Conservation (phyloP, 2,888 invertebrate genomes). For the Antheraea assamensis region DNA sequence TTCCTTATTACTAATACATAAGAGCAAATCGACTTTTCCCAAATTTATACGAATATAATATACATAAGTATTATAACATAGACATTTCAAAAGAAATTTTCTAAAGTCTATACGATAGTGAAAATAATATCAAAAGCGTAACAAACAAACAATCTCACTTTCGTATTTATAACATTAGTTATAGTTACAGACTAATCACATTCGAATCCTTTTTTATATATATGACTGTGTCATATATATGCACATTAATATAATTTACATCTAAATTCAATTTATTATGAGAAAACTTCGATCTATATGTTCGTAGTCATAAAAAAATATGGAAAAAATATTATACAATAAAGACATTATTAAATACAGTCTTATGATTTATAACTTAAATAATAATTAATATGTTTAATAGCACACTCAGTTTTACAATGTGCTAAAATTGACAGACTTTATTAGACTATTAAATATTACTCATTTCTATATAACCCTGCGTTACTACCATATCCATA, state of each 20-base stretch:
- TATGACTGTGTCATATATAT: no score
- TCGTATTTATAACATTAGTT: no score
- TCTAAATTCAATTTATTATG: not conserved
- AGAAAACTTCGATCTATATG: not conserved
- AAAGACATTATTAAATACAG: not conserved
- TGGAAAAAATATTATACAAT: not conserved
- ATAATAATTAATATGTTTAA: slow-evolving; percentile 7
- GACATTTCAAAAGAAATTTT: no score
- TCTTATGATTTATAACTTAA: not conserved
- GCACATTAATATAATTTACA: not conserved
- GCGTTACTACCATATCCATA: not conserved
- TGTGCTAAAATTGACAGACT: slow-evolving; percentile 5
- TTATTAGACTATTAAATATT: slow-evolving; percentile 5
- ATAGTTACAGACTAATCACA: not conserved
- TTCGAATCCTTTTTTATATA: not conserved
- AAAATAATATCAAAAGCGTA: no score
- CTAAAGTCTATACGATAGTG: no score
- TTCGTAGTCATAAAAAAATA: not conserved
- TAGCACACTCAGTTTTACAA: not conserved
- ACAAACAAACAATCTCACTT: no score
- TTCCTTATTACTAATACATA: no score
- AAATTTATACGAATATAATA: no score
- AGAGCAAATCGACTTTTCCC: no score
- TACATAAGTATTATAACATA: no score
- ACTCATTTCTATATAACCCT: slow-evolving; percentile 6